phyloP scores from a whole-genome alignment of 2,888 invertebrate species.

The Leptinotarsa peninsularis region DNA sequence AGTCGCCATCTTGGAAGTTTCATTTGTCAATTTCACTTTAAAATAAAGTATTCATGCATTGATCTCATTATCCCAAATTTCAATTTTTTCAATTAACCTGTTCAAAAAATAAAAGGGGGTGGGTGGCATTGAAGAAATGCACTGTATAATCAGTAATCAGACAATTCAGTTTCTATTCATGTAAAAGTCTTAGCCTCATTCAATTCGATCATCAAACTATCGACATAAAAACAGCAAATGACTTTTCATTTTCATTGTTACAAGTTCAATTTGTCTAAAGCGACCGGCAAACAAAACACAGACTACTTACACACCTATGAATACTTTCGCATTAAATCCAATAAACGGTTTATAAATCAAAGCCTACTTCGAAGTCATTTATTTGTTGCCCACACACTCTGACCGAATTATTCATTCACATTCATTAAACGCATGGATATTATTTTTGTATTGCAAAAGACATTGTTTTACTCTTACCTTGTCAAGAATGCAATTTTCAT shows the following conservation, averaged over 20 bases:
- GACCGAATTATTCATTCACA: background rate
- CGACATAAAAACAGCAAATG: background rate
- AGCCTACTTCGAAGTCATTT: slow-evolving; percentile 5
- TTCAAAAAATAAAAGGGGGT: too few species aligned
- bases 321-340: background rate
- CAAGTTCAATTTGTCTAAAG: background rate
- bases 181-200: background rate
- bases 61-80: too few species aligned
- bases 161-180: too few species aligned
- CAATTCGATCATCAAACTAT: background rate
- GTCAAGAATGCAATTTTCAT: slow-evolving; percentile 34
- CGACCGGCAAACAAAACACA: background rate
- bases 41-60: too few species aligned
- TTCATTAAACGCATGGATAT: slow-evolving; percentile 7
- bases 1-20: too few species aligned
- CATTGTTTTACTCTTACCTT: slow-evolving; percentile 40
- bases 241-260: slow-evolving; percentile 2
- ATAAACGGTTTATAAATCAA: slow-evolving; percentile 11
- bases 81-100: too few species aligned
- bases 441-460: slow-evolving; percentile 29
- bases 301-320: slow-evolving; percentile 4
- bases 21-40: too few species aligned
- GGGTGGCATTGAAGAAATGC: too few species aligned
- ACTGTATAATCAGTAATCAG: too few species aligned
- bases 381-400: slow-evolving; percentile 11